Evolutionary conservation across 2,113 vertebrate species (phyloP), one percentile per base, ranked within the genome.

Genomic region (Romanogobio albipinnatus): DNA sequence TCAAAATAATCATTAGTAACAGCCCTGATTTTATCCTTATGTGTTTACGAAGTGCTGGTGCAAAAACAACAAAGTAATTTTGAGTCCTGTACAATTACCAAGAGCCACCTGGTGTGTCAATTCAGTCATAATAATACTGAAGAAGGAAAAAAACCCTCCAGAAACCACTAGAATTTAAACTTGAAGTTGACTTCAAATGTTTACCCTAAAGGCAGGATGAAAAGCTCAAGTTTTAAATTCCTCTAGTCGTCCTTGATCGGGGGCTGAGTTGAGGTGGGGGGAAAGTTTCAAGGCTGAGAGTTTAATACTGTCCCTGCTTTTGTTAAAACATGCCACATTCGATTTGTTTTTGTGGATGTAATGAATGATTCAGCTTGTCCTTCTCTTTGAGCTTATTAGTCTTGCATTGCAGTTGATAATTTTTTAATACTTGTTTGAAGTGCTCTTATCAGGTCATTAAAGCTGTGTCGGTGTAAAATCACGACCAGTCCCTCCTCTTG

Each of bases 131-230:
- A 36, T 56, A 36, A 19, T 8, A 11, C 26, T 22, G 17, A 56
- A 56, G 3, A 6, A 5, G 4, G 7, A 17, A 29, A 49, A 39
- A 77, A 59, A 7, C 0, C 1, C 9, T 77, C 22, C 19, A 5
- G 22, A 77, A 43, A 59, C 51, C 11, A 77, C 33, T 58, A 36
- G 29, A 84, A 26, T 68, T 56, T 22, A 24, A 62, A 58, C 29
- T 74, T 33, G 19, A 75, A 19, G n/a, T 56, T 19, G 80, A 82
- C 49, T 62, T 83, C 70, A 83, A 83, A 83, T 53, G 62, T 76
- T 62, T 76, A 51, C 81, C 71, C 82, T 84, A 61, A 76, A 75
- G 82, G 71, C 5, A 84, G 56, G 47, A 76, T 53, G 59, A 61
- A 58, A 51, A 71, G 26, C 29, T 70, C 47, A 71, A 75, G 70